A percentile compares a stretch with the other conserved stretches of the same genome.
phyloP scores from a whole-genome alignment of 1,140 invertebrate species.

The Coenobita brevimanus region DNA sequence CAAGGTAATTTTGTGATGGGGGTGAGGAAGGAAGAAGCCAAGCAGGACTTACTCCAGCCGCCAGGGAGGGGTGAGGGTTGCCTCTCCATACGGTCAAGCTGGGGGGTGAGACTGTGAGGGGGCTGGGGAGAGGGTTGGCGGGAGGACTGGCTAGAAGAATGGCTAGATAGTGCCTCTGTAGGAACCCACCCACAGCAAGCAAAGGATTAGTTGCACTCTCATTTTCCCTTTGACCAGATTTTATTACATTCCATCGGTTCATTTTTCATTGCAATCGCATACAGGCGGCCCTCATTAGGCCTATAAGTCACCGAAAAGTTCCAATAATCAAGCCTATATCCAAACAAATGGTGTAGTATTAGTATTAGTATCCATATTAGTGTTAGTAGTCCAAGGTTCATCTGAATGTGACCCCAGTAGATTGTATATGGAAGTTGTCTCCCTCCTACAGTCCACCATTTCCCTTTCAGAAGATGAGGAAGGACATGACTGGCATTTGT shows the following conservation, averaged over 20 bases:
- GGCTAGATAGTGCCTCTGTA: slow-evolving; percentile 54
- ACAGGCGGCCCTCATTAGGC: too few relatives aligned
- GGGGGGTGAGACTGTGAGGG: slow-evolving; percentile 41
- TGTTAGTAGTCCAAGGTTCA: too few relatives aligned
- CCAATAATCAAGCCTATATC: too few relatives aligned
- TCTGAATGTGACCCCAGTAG: too few relatives aligned
- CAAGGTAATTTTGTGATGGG: not conserved
- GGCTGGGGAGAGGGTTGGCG: slow-evolving; percentile 59
- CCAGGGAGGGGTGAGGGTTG: slow-evolving; percentile 46
- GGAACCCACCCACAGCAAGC: slow-evolving; percentile 11
- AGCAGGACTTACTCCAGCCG: slow-evolving; percentile 48
- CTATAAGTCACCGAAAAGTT: too few relatives aligned
- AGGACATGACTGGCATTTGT: too few relatives aligned
- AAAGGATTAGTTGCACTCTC: not conserved
- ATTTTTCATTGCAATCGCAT: not conserved
- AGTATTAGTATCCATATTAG: too few relatives aligned
- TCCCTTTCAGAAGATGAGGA: too few relatives aligned
- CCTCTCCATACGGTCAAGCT: slow-evolving; percentile 58
- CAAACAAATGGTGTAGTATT: too few relatives aligned
- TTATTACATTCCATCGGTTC: not conserved
- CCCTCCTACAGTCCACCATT: too few relatives aligned
- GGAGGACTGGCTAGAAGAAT: slow-evolving; percentile 53
- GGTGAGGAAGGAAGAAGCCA: not conserved
- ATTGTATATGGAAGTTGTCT: too few relatives aligned
- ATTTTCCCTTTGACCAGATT: not conserved